These are phyloP conservation scores for Pseudomyrmex sp. DNA, from an alignment of 1,140 invertebrate genomes.

Conservation along the genomic window DNA sequence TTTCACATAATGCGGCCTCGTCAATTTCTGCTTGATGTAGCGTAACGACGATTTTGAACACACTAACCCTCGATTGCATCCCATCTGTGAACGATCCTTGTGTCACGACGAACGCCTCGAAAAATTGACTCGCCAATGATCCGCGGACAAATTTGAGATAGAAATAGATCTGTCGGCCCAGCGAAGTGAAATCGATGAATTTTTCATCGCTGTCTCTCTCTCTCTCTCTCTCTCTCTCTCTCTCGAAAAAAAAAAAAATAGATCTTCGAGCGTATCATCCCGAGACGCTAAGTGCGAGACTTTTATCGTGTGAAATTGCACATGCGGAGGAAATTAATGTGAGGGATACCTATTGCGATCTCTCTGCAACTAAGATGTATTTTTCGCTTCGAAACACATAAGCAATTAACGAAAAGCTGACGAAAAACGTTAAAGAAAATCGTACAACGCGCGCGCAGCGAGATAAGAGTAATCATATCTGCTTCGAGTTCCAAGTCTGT, in stretches of 20 bases:
- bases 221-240: no score
- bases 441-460: neutral
- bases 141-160: conserved; percentile 1
- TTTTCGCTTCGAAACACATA: no score
- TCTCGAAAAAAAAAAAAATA: neutral
- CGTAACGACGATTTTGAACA: conserved; percentile 72
- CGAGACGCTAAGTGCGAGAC: conserved; percentile 41
- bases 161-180: neutral
- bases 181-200: neutral
- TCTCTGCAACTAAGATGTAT: no score
- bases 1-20: conserved; percentile 65
- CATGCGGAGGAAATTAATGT: conserved; percentile 67
- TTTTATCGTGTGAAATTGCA: conserved; percentile 75
- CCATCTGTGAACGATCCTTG: neutral
- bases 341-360: neutral
- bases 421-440: neutral
- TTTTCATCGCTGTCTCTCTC: neutral
- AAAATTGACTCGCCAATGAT: conserved; percentile 11
- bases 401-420: no score
- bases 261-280: conserved; percentile 33
- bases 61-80: conserved; percentile 53
- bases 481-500: neutral
- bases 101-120: neutral
- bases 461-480: conserved; percentile 11
- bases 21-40: conserved; percentile 71